phyloP scores from a whole-genome alignment of 2,888 invertebrate species.

The Melieria picta region DNA sequence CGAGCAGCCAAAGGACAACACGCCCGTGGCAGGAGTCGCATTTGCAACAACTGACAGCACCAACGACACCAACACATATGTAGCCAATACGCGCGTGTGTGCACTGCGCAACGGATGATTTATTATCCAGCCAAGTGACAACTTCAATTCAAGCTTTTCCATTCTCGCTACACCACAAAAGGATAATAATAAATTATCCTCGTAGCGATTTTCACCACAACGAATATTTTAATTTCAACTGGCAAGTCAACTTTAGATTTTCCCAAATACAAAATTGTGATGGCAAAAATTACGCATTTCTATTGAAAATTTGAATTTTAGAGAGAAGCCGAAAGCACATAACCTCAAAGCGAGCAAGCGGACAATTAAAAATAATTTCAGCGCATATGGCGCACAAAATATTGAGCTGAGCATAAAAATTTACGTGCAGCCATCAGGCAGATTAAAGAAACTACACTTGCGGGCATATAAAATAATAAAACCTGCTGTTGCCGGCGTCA shows the following conservation, averaged over 20 bases:
- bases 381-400: not conserved
- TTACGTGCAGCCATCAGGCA: constrained; percentile 14
- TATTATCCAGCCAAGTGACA: constrained; percentile 44
- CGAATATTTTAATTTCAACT: not conserved
- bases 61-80: no score
- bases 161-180: constrained; percentile 15
- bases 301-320: not conserved
- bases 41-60: no score
- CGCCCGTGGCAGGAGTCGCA: no score
- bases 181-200: constrained; percentile 49
- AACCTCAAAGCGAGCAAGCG: not conserved
- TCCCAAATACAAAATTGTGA: no score
- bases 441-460: constrained; percentile 14
- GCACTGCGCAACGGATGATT: constrained; percentile 35
- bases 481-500: constrained; percentile 8
- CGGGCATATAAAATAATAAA: constrained; percentile 25
- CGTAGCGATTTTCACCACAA: constrained; percentile 12
- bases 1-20: no score
- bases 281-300: no score
- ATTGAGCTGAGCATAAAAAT: constrained; percentile 14
- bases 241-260: no score
- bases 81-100: no score
- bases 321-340: not conserved
- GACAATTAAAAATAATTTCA: constrained; percentile 16
- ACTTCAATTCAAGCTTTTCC: constrained; percentile 43